A percentile compares a stretch with the other conserved stretches of the same genome.
phyloP scores from a whole-genome alignment of 2,113 vertebrate genomes.

The Thamnophis sirtalis region DNA sequence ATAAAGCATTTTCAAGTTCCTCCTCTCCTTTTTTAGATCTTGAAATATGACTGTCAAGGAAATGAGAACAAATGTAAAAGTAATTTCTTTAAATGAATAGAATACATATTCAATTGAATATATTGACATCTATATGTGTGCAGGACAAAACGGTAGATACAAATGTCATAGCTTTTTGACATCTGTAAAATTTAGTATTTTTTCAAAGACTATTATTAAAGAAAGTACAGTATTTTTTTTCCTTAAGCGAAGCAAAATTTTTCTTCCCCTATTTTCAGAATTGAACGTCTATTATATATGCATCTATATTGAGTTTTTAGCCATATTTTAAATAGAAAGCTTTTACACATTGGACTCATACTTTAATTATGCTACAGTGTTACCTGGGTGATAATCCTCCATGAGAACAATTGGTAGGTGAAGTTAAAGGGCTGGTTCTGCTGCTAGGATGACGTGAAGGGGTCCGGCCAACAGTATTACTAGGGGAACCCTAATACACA shows the following conservation, averaged over 20 bases:
- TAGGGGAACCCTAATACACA: slow-evolving; percentile 84
- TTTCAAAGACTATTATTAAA: not conserved
- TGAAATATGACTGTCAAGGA: not conserved
- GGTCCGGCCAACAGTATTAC: slow-evolving; percentile 91
- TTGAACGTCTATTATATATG: not conserved
- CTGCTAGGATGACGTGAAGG: slow-evolving; percentile 86
- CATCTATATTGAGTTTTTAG: slow-evolving; percentile 22
- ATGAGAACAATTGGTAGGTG: slow-evolving; percentile 96
- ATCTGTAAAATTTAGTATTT: slow-evolving; percentile 5
- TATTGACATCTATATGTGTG: not conserved
- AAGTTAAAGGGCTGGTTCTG: slow-evolving; percentile 93
- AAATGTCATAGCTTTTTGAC: not conserved
- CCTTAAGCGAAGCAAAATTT: not conserved
- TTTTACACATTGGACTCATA: slow-evolving; percentile 31
- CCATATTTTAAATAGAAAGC: slow-evolving; percentile 37
- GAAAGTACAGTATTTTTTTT: not conserved
- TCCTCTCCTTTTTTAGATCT: not conserved
- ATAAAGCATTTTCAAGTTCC: not conserved
- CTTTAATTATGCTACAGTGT: slow-evolving; percentile 48
- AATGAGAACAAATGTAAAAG: not conserved
- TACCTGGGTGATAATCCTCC: slow-evolving; percentile 98
- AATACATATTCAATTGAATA: not conserved
- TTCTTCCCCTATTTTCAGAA: not conserved
- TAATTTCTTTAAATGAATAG: not conserved
- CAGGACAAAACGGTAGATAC: not conserved